Base-by-base conservation (phyloP, 2,113 vertebrate genomes). In the Oreotrochilus melanogaster region DNA sequence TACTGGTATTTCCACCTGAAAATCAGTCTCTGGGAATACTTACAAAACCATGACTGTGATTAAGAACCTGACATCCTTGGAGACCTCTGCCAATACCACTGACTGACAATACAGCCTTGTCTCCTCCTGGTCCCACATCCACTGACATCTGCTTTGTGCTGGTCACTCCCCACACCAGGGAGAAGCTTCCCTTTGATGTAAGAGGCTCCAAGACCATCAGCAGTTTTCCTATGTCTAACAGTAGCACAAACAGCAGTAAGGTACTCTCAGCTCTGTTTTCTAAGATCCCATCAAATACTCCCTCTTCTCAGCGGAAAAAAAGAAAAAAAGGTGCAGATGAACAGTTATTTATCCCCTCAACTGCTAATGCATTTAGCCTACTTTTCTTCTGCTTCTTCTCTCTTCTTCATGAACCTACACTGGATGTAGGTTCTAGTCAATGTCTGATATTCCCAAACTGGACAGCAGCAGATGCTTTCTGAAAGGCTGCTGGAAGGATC, bases 291-390 rank as follows among this genome's bases (percentile, higher is more conserved):
- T 30, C 16, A 67, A 87, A 88, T n/a, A 1, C 4, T 39, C 8
- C 8, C 14, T 75, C 16, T 12, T 78, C 30, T 58, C 3, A 8
- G 13, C 1, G 8, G 7, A 6, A 1, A 3, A n/a, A 23, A 23
- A 7, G 11, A 16, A 4, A 8, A 21, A 16, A 17, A 22, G 1
- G 1, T 60, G 7, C 19, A 30, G 13, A 4, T 35, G 27, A 76
- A 15, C 7, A 14, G 11, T 72, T 48, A 33, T 64, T 89, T 86
- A 15, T 53, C 14, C 25, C 50, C 25, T 53, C 25, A 53, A 31
- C 5, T 2, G 64, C 10, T 42, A 53, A 22, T 15, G 8, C 35
- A 56, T 39, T 33, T 71, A 70, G 37, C 17, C 45, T 82, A 67
- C 28, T 47, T 7, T 51, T 57, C 47, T 62, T n/a, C 47, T 48